A percentile compares a stretch with the other conserved stretches of the same genome.
phyloP scores from a whole-genome alignment of 2,888 invertebrate genomes.

The Andrena flavipes region DNA sequence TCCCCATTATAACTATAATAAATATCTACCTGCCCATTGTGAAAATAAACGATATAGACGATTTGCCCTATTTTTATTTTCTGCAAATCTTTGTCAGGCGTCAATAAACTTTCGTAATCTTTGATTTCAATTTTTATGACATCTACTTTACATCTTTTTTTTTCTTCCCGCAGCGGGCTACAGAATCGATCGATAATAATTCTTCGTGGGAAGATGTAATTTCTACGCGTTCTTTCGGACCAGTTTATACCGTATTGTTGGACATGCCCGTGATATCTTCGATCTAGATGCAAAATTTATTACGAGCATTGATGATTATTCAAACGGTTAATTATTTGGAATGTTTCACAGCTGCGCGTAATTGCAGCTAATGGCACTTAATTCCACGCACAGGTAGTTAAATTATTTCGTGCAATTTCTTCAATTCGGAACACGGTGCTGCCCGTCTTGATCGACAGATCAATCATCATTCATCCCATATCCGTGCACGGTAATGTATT shows the following conservation, averaged over 20 bases:
- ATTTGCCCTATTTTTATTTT: too few species aligned
- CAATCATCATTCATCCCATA: not conserved
- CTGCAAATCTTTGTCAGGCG: too few species aligned
- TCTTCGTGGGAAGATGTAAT: constrained; percentile 11
- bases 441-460: not conserved
- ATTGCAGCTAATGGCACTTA: constrained; percentile 1
- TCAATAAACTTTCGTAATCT: too few species aligned
- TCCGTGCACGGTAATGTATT: not conserved
- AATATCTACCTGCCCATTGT: too few species aligned
- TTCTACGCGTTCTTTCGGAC: not conserved
- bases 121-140: too few species aligned
- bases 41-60: too few species aligned
- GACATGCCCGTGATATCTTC: not conserved
- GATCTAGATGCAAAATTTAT: not conserved
- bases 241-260: not conserved
- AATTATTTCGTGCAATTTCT: not conserved
- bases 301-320: not conserved
- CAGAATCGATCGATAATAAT: not conserved
- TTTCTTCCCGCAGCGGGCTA: not conserved
- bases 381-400: not conserved
- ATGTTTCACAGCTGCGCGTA: not conserved
- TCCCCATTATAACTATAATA: too few species aligned
- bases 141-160: too few species aligned
- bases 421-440: not conserved
- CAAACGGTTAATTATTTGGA: constrained; percentile 13